Conservation (phyloP, 2,888 invertebrate genomes). For the Tortricodes alternella region DNA sequence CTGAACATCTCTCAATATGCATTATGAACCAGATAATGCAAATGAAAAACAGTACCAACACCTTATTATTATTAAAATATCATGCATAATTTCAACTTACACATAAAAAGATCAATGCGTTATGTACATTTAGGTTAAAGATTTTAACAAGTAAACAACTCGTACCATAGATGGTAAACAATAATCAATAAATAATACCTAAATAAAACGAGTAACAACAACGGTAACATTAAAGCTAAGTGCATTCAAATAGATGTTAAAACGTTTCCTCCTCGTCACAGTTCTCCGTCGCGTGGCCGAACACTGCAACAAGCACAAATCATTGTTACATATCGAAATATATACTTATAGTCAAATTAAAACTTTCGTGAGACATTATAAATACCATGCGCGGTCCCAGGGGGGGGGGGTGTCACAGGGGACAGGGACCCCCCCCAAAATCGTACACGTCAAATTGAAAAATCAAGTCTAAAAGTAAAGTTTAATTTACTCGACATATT, state of each 20-base stretch:
- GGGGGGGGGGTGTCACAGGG: too few relatives aligned
- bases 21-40: conserved; percentile 75
- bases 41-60: conserved; percentile 67
- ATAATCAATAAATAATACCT: conserved; percentile 70
- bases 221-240: conserved; percentile 74
- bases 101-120: conserved; percentile 57
- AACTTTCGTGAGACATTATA: too few relatives aligned
- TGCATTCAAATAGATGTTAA: conserved; percentile 73
- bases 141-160: conserved; percentile 60
- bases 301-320: conserved; percentile 85
- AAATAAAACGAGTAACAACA: conserved; percentile 73
- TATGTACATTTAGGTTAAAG: conserved; percentile 67
- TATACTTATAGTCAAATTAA: background rate
- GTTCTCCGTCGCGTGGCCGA: conserved; percentile 93
- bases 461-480: too few relatives aligned
- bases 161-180: conserved; percentile 65
- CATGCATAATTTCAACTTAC: conserved; percentile 64
- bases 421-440: too few relatives aligned
- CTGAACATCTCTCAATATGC: conserved; percentile 63
- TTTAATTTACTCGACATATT: too few relatives aligned
- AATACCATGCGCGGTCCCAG: too few relatives aligned
- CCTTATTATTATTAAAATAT: conserved; percentile 55
- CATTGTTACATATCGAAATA: background rate
- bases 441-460: too few relatives aligned
- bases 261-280: conserved; percentile 94